Percentiles rank a stretch among this genome's conserved stretches.
These are phyloP conservation scores for Varanus komodoensis DNA, from an alignment of 2,113 vertebrate genomes.

Conservation along the genomic window DNA sequence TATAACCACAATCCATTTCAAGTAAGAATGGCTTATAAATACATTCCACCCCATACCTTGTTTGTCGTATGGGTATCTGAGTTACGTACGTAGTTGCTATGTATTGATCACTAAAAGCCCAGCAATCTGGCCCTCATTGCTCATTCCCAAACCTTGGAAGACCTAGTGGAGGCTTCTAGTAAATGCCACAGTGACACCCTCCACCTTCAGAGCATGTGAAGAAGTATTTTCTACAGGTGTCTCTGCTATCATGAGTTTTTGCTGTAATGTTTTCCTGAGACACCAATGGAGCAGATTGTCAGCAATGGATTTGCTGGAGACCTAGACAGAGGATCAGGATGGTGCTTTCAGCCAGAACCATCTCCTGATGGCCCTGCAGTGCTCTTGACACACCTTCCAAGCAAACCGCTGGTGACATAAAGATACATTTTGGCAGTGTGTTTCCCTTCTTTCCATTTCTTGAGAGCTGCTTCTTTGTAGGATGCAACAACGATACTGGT, in stretches of 20 bases:
- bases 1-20: not conserved
- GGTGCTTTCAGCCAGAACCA: too few relatives aligned
- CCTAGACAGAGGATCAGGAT: too few relatives aligned
- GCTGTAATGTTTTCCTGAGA: too few relatives aligned
- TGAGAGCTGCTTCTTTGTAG: not conserved
- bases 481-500: not conserved
- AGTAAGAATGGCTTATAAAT: not conserved
- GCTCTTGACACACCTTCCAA: not conserved
- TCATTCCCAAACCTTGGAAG: not conserved
- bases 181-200: not conserved
- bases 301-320: too few relatives aligned
- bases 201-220: not conserved
- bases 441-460: not conserved
- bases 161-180: not conserved
- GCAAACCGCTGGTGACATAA: not conserved
- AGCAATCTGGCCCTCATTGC: not conserved
- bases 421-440: not conserved
- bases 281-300: too few relatives aligned
- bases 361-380: too few relatives aligned
- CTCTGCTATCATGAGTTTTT: too few relatives aligned
- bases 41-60: not conserved
- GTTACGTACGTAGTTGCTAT: too few relatives aligned
- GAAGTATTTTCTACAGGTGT: not conserved
- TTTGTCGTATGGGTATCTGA: not conserved
- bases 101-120: too few relatives aligned